Evolutionary conservation across 1,140 invertebrate genomes (phyloP).

Genomic region (Homarus americanus): DNA sequence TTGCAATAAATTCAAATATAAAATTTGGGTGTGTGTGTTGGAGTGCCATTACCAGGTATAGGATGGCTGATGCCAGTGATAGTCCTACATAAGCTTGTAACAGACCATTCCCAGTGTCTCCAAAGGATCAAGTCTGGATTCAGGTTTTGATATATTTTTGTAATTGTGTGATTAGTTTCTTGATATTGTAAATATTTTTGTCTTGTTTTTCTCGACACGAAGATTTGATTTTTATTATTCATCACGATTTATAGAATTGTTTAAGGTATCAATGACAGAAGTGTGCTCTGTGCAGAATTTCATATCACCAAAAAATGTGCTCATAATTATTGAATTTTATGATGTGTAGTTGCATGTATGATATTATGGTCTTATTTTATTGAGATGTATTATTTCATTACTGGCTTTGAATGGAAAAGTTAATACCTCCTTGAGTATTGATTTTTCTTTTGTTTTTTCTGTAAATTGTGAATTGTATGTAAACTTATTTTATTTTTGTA

Average conservation of each 20-base stretch:
- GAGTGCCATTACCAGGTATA: slow-evolving; percentile 21
- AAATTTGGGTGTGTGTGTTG: not conserved
- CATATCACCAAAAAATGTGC: not conserved
- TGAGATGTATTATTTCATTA: not conserved
- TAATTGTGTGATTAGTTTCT: slow-evolving; percentile 49
- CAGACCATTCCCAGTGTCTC: slow-evolving; percentile 66
- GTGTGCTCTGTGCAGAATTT: not conserved
- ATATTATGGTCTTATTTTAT: not conserved
- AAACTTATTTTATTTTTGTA: not conserved
- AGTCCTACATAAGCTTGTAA: slow-evolving; percentile 47
- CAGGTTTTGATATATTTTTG: slow-evolving; percentile 67
- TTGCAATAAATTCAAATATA: not conserved
- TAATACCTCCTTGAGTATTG: not conserved
- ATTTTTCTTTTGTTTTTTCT: not conserved
- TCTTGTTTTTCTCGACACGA: not conserved
- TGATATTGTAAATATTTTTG: slow-evolving; percentile 41
- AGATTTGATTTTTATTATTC: not conserved
- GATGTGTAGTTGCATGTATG: not conserved
- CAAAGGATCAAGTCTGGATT: slow-evolving; percentile 60
- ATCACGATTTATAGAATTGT: not conserved
- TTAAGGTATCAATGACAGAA: not conserved
- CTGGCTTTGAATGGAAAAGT: not conserved
- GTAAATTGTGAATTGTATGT: not conserved
- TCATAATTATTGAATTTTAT: slow-evolving; percentile 2
- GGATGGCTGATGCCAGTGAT: slow-evolving; percentile 19